Conservation (phyloP, 1,140 invertebrate species). For the Penaeus chinensis region DNA sequence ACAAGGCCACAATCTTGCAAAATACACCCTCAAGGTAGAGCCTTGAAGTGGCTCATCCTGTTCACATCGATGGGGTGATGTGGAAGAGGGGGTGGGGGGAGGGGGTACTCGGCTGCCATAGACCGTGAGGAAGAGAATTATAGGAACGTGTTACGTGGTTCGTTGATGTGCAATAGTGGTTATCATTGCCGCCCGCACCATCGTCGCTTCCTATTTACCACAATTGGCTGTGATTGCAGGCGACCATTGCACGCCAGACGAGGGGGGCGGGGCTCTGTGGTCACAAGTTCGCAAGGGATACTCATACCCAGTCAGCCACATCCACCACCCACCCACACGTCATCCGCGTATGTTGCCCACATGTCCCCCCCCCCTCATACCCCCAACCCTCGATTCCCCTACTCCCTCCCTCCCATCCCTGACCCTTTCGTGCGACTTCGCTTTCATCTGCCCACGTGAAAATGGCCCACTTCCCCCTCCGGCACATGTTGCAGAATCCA, state of each 20-base stretch:
- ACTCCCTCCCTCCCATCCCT: not conserved
- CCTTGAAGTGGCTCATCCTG: too few relatives aligned
- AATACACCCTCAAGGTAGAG: too few relatives aligned
- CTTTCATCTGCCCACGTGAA: not conserved
- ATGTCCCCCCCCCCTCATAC: not conserved
- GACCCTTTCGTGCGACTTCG: not conserved
- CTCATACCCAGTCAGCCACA: not conserved
- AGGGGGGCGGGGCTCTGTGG: conserved; percentile 44
- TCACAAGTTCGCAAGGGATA: not conserved
- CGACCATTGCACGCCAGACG: conserved; percentile 56
- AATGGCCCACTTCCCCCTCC: not conserved
- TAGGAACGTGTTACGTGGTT: conserved; percentile 30
- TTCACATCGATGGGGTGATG: not conserved
- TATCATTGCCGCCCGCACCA: conserved; percentile 48
- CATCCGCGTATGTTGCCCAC: not conserved
- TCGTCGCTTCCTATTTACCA: conserved; percentile 55
- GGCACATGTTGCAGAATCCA: not conserved
- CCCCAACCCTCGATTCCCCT: not conserved
- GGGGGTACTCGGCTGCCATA: not conserved
- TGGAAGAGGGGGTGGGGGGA: not conserved
- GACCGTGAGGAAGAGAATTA: not conserved
- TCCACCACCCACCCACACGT: not conserved
- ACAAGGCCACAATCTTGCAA: too few relatives aligned
- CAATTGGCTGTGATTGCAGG: conserved; percentile 57
- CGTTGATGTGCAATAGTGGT: conserved; percentile 11